Base-by-base conservation (phyloP, 2,797 vertebrate species). In the Thalassophryne amazonica region DNA sequence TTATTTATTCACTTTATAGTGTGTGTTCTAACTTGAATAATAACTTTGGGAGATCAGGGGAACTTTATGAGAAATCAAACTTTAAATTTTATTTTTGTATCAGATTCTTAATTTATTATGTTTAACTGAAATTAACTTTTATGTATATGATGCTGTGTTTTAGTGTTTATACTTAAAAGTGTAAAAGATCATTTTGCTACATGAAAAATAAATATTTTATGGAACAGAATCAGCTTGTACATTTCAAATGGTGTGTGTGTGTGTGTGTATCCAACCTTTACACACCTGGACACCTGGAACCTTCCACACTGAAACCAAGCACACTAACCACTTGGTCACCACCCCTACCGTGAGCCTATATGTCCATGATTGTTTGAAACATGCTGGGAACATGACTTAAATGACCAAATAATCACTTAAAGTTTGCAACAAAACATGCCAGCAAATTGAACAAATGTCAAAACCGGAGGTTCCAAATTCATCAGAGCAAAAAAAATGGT, bases 71-170 rank as follows among this genome's bases (percentile, higher is more conserved):
- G 41, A 62, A 76, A 69, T 59, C n/a, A 21, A 64, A 48, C 25
- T 9, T 27, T 30, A 32, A 24, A 40, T 60, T 54, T 37, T 72
- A 61, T 80, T 84, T 85, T 78, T 81, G 25, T 85, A 76, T 41
- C 24, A 58, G 12, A 43, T 54, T 13, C 2, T 56, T 86, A 55
- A 84, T 80, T 85, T 83, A 84, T 86, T 78, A 5, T 46, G 21
- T 60, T 48, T 39, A 19, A 27, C 13, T 30, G 17, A 48, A 48
- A 56, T 59, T 51, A 62, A 64, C 28, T 38, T 31, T 6, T 73
- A 43, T 84, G 54, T 73, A 65, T 43, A 47, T 69, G n/a, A 53
- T 29, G 30, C 1, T 7, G 6, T 50, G 52, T 20, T 23, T 20
- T 39, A 21, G 43, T 50, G 30, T 82, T 70, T 59, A 31, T 73